Base-by-base conservation (phyloP, 2,888 invertebrate genomes). In the Homarus gammarus region DNA sequence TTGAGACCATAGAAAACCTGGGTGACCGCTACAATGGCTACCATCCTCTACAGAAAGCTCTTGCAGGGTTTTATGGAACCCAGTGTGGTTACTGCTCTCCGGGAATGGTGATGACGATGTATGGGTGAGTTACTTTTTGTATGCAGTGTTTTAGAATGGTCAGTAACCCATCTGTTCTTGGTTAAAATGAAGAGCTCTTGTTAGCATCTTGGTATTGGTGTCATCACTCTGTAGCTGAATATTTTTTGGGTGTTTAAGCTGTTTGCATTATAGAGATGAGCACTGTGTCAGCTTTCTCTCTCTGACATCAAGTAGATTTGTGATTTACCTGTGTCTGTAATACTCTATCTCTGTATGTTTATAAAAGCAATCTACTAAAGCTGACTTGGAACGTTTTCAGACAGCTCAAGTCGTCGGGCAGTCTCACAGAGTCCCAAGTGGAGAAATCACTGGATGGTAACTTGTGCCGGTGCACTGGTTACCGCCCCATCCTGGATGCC, bases 61-160 rank as follows among this genome's bases (percentile, higher is more conserved):
- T 96, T 84, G 96, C 96, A 2, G 94, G 95, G 79, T 95, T 96
- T 93, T 96, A 96, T 93, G 96, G 96, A 0, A 96, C 96, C 0
- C 96, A 96, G 93, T 96, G 96, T 93, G 96, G 96, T 1, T 96
- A 95, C 93, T 97, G 97, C 93, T 96, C 96, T 40, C 96, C 97
- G 0, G 97, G 96, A 22, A 96, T 96, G 95, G 95, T 97, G 83
- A 96, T 96, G 96, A 96, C 95, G 92, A 96, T 96, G 96, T 95
- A 95, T 93, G 95, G 96, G 96, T 96, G 93, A 93, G 86, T 44
- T 10, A 0, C 36, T 27, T 36, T 18, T 18, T 2, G 12, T 18
- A 10, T 49, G 12, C 22, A 2, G 22, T 22, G 18, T n/a, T 22
- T 61, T 6, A n/a, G 61, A n/a, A 61, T 61, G n/a, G 61, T 61